phyloP scores from a whole-genome alignment of 37 sponge, comb jelly and placozoan genomes.

The Geodia barretti region DNA sequence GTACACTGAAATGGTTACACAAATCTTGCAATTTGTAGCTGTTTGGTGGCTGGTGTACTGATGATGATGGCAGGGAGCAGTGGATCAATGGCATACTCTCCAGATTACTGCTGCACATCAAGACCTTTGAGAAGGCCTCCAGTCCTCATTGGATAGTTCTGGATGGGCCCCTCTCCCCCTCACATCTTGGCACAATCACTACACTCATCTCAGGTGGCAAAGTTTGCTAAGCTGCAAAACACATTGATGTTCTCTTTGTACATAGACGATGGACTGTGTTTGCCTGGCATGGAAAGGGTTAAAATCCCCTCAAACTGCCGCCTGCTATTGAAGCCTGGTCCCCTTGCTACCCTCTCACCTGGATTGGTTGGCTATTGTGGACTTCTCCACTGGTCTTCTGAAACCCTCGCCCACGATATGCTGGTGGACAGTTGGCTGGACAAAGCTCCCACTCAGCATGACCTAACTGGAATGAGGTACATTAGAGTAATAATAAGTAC shows the following conservation, averaged over 20 bases:
- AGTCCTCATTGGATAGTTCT: conserved; percentile 70
- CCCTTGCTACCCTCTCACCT: conserved; percentile 7
- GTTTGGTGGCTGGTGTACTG: conserved; percentile 41
- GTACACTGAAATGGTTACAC: no score
- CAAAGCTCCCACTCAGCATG: conserved; percentile 63
- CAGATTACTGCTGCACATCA: not conserved
- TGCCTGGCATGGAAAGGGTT: conserved; percentile 35
- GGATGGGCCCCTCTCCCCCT: conserved; percentile 51
- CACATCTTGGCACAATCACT: not conserved
- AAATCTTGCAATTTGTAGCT: no score
- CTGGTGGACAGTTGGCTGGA: conserved; percentile 73
- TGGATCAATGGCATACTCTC: not conserved
- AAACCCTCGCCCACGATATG: conserved; percentile 31
- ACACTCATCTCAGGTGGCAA: not conserved
- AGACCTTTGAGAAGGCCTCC: not conserved
- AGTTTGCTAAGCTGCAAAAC: no score
- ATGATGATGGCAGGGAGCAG: not conserved
- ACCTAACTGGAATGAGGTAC: conserved; percentile 60
- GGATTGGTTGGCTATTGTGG: conserved; percentile 10
- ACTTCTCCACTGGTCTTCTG: conserved; percentile 33
- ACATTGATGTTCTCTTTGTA: no score
- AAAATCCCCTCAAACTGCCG: conserved; percentile 20
- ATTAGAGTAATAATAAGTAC: not conserved
- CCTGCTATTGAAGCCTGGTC: not conserved
- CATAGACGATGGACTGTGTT: conserved; percentile 16